Evolutionary conservation across 2,888 invertebrate genomes (phyloP).

Genomic region (Rhamphomyia laevipes): DNA sequence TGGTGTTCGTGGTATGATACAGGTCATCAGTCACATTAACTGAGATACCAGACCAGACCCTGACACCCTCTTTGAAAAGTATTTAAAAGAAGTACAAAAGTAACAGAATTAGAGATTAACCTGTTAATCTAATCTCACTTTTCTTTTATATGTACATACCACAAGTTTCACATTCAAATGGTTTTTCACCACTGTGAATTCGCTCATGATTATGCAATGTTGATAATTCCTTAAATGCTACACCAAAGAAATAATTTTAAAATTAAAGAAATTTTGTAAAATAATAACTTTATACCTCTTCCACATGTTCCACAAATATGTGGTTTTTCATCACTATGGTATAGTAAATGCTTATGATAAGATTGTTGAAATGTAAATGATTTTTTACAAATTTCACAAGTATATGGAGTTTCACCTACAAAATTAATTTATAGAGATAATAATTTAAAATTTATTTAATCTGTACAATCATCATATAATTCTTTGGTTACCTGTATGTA

Average conservation of each 20-base stretch:
- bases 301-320: slow-evolving; percentile 65
- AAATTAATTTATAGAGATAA: slow-evolving; percentile 21
- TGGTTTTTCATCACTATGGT: slow-evolving; percentile 78
- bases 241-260: too few relatives aligned
- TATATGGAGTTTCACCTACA: slow-evolving; percentile 79
- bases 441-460: neutral
- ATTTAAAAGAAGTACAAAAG: too few relatives aligned
- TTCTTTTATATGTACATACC: slow-evolving; percentile 41
- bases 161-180: slow-evolving; percentile 77
- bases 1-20: too few relatives aligned
- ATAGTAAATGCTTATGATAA: slow-evolving; percentile 76
- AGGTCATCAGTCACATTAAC: too few relatives aligned
- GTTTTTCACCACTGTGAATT: slow-evolving; percentile 67
- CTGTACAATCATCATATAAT: too few relatives aligned
- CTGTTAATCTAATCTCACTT: neutral
- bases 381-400: slow-evolving; percentile 68
- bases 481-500: slow-evolving; percentile 74
- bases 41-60: too few relatives aligned
- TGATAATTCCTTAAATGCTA: slow-evolving; percentile 71
- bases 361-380: slow-evolving; percentile 85
- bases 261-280: too few relatives aligned
- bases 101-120: too few relatives aligned
- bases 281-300: slow-evolving; percentile 29
- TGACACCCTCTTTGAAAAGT: too few relatives aligned
- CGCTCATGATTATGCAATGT: slow-evolving; percentile 78